These are phyloP conservation scores for Pogonophryne albipinna DNA, from an alignment of 2,797 vertebrate species.

Conservation along the genomic window DNA sequence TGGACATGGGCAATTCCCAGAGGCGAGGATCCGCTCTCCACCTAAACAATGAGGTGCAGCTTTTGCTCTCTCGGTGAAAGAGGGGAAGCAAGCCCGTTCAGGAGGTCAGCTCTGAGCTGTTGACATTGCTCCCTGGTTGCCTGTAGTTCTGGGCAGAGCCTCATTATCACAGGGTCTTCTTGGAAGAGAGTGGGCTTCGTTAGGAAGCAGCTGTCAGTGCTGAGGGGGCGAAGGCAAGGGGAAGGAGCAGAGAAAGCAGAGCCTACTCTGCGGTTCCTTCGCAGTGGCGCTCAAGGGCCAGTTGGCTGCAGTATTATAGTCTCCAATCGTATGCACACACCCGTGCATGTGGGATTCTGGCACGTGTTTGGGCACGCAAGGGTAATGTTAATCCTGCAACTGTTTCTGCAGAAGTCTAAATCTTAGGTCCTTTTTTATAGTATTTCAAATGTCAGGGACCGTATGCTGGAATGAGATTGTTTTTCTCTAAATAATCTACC, in stretches of 20 bases:
- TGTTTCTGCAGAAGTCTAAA: slow-evolving; percentile 39
- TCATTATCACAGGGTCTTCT: slow-evolving; percentile 85
- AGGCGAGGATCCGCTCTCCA: slow-evolving; percentile 78
- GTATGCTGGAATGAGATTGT: not conserved
- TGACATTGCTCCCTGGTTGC: slow-evolving; percentile 85
- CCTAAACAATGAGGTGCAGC: slow-evolving; percentile 81
- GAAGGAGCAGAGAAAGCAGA: slow-evolving; percentile 76
- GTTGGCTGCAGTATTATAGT: slow-evolving; percentile 65
- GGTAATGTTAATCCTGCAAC: slow-evolving; percentile 49
- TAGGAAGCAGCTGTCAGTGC: slow-evolving; percentile 86
- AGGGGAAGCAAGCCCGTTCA: slow-evolving; percentile 78
- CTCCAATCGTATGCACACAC: slow-evolving; percentile 37
- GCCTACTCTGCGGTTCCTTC: slow-evolving; percentile 66
- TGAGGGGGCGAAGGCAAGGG: slow-evolving; percentile 77
- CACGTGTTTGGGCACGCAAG: not conserved
- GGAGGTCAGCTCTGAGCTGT: slow-evolving; percentile 85
- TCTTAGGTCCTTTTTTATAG: slow-evolving; percentile 22
- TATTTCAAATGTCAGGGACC: slow-evolving; percentile 16
- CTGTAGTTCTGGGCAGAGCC: slow-evolving; percentile 81
- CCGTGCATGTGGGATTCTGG: slow-evolving; percentile 20
- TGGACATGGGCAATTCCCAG: slow-evolving; percentile 77
- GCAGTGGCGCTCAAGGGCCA: slow-evolving; percentile 75
- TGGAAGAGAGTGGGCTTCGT: slow-evolving; percentile 83
- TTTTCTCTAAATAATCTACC: not conserved
- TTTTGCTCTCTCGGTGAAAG: slow-evolving; percentile 76